Evolutionary conservation across 2,888 invertebrate genomes (phyloP), one percentile per base, ranked within the genome.

Genomic region (Lithophane ornitopus): DNA sequence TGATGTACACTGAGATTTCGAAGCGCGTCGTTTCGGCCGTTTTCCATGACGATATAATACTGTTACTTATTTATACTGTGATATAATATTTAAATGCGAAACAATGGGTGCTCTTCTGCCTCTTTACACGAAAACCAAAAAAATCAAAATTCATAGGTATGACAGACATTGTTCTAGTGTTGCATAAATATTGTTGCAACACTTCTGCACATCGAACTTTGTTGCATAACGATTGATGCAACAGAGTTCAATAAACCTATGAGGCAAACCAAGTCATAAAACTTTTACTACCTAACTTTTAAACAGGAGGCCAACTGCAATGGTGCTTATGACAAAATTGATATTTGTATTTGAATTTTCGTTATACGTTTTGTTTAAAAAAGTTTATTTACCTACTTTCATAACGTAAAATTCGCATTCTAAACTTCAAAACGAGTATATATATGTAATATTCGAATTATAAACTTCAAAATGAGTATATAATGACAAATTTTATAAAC

Each of bases 221-320:
- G 41, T 52, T 61, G 28, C 71, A 44, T 58, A 76, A 77, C 12
- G 6, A 52, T 49, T 59, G 67, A 59, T 75, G 69, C 76, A 69
- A 68, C 26, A 65, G 34, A 70, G 81, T 70, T 78, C 70, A 74
- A 41, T 81, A 41, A 68, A 59, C 78, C 14, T 52, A 49, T 69
- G 72, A 68, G 26, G 67, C 26, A 68, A 81, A 59, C 49, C 11
- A 19, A 59, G 73, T 28, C 70, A 78, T 78, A 74, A 74, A 70
- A 41, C 34, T 67, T 63, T 66, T 49, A 68, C 34, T 34, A 62
- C n/a, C n/a, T n/a, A n/a, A n/a, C n/a, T n/a, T n/a, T n/a, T 26
- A 16, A 52, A n/a, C 11, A 49, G 62, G 54, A 73, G 67, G 70
- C 49, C 28, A 34, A 22, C 56, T 59, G 56, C 62, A 70, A 67